A percentile compares a stretch with the other conserved stretches of the same genome.
Conservation (phyloP, 92 coral and sea anemone species). For the Hydrozoanthus gracilis region DNA sequence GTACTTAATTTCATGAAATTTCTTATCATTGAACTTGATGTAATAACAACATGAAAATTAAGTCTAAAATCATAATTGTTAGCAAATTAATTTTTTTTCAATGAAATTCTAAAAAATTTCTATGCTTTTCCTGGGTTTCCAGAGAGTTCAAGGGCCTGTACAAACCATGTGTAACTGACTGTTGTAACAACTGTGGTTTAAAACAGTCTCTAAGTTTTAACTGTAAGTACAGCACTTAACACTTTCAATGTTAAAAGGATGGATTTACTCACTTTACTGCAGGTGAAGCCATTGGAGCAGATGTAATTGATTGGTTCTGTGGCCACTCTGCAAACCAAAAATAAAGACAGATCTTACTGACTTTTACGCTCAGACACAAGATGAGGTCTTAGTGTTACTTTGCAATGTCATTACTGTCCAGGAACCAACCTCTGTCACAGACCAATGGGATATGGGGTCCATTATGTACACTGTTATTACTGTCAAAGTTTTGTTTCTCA, state of each 20-base stretch:
- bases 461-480: slow-evolving; percentile 13
- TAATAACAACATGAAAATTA: too few species aligned
- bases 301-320: slow-evolving; percentile 18
- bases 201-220: neutral
- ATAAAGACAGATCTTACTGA: too few species aligned
- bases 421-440: slow-evolving; percentile 13
- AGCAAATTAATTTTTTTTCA: too few species aligned
- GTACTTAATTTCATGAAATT: too few species aligned
- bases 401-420: too few species aligned
- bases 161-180: neutral
- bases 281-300: slow-evolving; percentile 13
- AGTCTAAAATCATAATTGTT: too few species aligned
- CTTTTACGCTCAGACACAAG: neutral
- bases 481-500: slow-evolving; percentile 20
- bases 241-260: neutral
- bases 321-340: slow-evolving; percentile 48
- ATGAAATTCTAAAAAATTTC: too few species aligned
- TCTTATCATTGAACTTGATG: too few species aligned
- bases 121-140: too few species aligned
- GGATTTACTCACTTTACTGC: slow-evolving; percentile 29
- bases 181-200: neutral
- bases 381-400: neutral
- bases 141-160: too few species aligned
- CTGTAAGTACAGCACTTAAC: neutral
- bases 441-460: slow-evolving; percentile 8